phyloP scores from a whole-genome alignment of 2,113 vertebrate genomes.

The Hemicordylus capensis region DNA sequence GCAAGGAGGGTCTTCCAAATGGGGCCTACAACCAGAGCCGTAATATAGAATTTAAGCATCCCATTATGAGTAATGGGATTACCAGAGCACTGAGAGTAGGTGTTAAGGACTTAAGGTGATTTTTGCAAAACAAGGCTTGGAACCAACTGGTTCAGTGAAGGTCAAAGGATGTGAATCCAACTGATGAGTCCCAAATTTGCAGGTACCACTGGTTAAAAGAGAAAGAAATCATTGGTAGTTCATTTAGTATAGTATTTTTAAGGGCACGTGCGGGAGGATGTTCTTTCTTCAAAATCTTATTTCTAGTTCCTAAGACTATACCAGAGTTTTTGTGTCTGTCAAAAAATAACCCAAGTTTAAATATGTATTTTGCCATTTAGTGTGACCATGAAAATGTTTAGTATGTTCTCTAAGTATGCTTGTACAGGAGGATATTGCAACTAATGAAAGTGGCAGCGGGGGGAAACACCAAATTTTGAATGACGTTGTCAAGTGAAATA shows the following conservation, averaged over 20 bases:
- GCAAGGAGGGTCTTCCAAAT: not conserved
- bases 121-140: not conserved
- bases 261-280: not conserved
- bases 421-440: slow-evolving; percentile 32
- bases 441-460: slow-evolving; percentile 2
- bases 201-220: not conserved
- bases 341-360: slow-evolving; percentile 24
- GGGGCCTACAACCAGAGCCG: not conserved
- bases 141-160: not conserved
- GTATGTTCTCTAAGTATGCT: slow-evolving; percentile 7
- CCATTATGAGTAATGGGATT: not conserved
- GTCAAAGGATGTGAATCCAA: not conserved
- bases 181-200: no score
- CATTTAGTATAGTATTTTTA: not conserved
- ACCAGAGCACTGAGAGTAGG: not conserved
- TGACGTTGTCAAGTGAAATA: not conserved
- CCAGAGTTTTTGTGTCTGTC: not conserved
- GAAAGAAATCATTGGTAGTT: no score
- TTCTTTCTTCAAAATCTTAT: not conserved
- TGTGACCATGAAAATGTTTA: not conserved
- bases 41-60: not conserved
- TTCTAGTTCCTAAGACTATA: not conserved
- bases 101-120: not conserved
- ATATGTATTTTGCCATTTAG: not conserved
- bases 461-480: not conserved